Conservation (phyloP, 2,888 invertebrate species). For the Dolichomitus sp. region DNA sequence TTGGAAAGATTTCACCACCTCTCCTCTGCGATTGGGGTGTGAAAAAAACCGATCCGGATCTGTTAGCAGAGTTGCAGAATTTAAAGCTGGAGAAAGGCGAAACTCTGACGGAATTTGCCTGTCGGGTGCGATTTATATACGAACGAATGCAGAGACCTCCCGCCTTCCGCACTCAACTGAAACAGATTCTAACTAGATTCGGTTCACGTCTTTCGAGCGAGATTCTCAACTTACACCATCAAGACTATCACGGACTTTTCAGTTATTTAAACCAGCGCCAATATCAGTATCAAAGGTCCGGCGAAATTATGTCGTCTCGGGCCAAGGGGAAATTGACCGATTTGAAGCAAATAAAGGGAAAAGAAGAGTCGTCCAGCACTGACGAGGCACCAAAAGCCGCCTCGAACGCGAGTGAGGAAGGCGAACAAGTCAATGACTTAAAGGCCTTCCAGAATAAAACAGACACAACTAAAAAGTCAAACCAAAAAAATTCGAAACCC, state of each 20-base stretch:
- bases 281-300: too few species aligned
- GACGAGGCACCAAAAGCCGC: too few species aligned
- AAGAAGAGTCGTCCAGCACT: too few species aligned
- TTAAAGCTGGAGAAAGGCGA: slow-evolving; percentile 51
- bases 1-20: slow-evolving; percentile 49
- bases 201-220: slow-evolving; percentile 50
- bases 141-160: slow-evolving; percentile 53
- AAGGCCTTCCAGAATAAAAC: too few species aligned
- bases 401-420: too few species aligned
- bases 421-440: too few species aligned
- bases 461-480: neutral
- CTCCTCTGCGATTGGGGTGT: slow-evolving; percentile 59
- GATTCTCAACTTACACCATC: slow-evolving; percentile 49
- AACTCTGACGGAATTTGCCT: slow-evolving; percentile 55
- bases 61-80: too few species aligned
- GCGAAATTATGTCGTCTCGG: too few species aligned
- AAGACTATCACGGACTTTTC: too few species aligned
- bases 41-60: slow-evolving; percentile 28
- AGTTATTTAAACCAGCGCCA: slow-evolving; percentile 43
- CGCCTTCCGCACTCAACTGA: slow-evolving; percentile 44
- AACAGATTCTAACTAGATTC: slow-evolving; percentile 53
- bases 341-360: too few species aligned
- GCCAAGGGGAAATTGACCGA: too few species aligned
- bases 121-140: slow-evolving; percentile 48
- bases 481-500: slow-evolving; percentile 47